These are phyloP conservation scores for Amblyopsis hoosieri DNA, from an alignment of 2,797 vertebrate species.

Conservation along the genomic window DNA sequence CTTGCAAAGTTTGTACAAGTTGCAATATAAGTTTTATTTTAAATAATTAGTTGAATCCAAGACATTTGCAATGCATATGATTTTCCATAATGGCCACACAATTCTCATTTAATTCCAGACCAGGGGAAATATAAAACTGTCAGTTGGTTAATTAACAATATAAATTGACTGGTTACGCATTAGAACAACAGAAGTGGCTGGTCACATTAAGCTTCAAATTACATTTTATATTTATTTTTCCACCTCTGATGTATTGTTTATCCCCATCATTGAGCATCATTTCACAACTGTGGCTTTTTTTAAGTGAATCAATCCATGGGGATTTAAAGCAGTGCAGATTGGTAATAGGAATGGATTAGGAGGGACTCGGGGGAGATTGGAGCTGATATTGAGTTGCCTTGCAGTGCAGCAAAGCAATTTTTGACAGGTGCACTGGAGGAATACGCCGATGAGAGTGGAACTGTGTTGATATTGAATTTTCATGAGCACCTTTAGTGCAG, in stretches of 20 bases:
- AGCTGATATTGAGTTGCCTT: conserved; percentile 52
- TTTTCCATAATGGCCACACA: too few species aligned
- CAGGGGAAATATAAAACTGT: not conserved
- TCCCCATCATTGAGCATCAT: conserved; percentile 5
- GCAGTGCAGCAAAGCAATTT: conserved; percentile 49
- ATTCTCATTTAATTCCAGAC: too few species aligned
- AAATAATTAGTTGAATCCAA: too few species aligned
- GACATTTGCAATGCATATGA: too few species aligned
- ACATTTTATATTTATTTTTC: not conserved
- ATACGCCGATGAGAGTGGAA: conserved; percentile 43
- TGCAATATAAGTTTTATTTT: too few species aligned
- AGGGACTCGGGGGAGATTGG: conserved; percentile 44
- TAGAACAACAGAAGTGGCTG: too few species aligned
- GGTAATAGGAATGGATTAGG: conserved; percentile 56
- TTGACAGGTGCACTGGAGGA: conserved; percentile 58
- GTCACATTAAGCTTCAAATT: too few species aligned
- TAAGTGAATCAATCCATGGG: conserved; percentile 33
- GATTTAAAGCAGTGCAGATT: conserved; percentile 36
- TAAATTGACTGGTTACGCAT: not conserved
- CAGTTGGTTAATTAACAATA: not conserved
- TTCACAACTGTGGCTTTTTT: conserved; percentile 22
- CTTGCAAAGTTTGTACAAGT: too few species aligned
- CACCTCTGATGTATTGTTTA: conserved; percentile 6
- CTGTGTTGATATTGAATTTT: conserved; percentile 63
- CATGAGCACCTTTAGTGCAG: conserved; percentile 47